A percentile compares a stretch with the other conserved stretches of the same genome.
These are phyloP conservation scores for Tetramorium simillimum DNA, from an alignment of 1,140 invertebrate species.

Conservation along the genomic window DNA sequence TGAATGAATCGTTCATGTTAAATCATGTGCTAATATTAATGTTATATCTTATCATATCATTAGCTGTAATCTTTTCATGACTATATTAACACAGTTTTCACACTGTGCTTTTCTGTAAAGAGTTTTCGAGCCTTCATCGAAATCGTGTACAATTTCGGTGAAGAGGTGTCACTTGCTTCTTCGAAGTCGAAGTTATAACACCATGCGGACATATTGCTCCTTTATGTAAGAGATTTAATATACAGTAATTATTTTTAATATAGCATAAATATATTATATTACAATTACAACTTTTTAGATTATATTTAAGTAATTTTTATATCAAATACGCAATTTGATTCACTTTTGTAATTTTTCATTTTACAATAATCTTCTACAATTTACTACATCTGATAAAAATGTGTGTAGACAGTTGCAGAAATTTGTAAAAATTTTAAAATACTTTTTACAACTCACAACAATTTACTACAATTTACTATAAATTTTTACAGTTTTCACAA, in stretches of 20 bases:
- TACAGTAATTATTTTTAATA: neutral
- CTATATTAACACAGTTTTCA: neutral
- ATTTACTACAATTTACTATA: too few relatives aligned
- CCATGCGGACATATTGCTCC: neutral
- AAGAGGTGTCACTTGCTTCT: neutral
- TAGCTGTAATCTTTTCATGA: neutral
- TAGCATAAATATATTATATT: too few relatives aligned
- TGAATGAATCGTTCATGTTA: neutral
- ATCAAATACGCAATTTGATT: too few relatives aligned
- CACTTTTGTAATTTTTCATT: too few relatives aligned
- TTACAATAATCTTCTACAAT: too few relatives aligned
- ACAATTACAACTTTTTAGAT: too few relatives aligned
- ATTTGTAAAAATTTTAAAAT: too few relatives aligned
- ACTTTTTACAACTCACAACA: too few relatives aligned
- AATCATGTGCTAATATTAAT: neutral
- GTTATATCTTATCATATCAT: neutral
- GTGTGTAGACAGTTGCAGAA: too few relatives aligned
- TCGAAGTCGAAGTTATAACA: neutral
- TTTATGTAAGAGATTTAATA: constrained; percentile 5
- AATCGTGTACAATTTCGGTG: neutral
- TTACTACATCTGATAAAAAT: too few relatives aligned
- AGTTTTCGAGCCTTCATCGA: neutral
- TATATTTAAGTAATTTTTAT: too few relatives aligned
- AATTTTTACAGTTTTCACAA: too few relatives aligned
- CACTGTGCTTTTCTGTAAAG: neutral